Conservation (phyloP, 2,888 invertebrate genomes). For the Teinopalpus imperialis region DNA sequence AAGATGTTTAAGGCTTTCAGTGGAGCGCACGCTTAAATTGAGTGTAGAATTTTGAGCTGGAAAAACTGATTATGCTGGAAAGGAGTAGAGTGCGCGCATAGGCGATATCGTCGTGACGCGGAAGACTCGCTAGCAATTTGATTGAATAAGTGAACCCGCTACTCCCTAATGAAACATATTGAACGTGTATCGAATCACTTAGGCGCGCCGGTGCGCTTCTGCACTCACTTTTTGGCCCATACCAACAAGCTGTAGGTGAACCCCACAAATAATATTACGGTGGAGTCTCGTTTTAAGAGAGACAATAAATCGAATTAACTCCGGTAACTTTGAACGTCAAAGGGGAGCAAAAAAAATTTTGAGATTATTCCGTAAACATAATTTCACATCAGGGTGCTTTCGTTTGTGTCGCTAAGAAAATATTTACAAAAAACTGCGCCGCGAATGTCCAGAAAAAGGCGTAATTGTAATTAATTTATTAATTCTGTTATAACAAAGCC, state of each 20-base stretch:
- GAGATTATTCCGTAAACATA: slow-evolving; percentile 69
- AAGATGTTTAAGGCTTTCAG: slow-evolving; percentile 40
- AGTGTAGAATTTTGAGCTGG: slow-evolving; percentile 58
- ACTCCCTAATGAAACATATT: slow-evolving; percentile 80
- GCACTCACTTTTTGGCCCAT: slow-evolving; percentile 68
- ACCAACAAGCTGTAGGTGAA: slow-evolving; percentile 74
- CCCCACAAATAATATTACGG: slow-evolving; percentile 73
- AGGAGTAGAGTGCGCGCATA: slow-evolving; percentile 57
- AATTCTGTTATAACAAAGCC: slow-evolving; percentile 64
- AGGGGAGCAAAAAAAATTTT: slow-evolving; percentile 62
- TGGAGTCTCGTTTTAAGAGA: slow-evolving; percentile 74
- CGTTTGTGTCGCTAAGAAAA: slow-evolving; percentile 64
- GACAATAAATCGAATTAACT: slow-evolving; percentile 78
- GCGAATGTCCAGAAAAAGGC: slow-evolving; percentile 53
- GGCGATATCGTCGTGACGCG: slow-evolving; percentile 51
- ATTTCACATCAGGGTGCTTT: slow-evolving; percentile 61
- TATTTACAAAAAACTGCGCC: slow-evolving; percentile 63
- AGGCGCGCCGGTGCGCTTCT: slow-evolving; percentile 68
- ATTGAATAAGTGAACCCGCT: slow-evolving; percentile 76
- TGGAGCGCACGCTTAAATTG: slow-evolving; percentile 50
- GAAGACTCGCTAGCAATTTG: slow-evolving; percentile 61
- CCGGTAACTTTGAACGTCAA: slow-evolving; percentile 70
- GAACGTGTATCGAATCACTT: slow-evolving; percentile 81
- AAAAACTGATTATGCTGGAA: slow-evolving; percentile 73
- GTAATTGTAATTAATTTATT: slow-evolving; percentile 68